Base-by-base conservation (phyloP, 2,113 vertebrate species). In the Malurus elegans region DNA sequence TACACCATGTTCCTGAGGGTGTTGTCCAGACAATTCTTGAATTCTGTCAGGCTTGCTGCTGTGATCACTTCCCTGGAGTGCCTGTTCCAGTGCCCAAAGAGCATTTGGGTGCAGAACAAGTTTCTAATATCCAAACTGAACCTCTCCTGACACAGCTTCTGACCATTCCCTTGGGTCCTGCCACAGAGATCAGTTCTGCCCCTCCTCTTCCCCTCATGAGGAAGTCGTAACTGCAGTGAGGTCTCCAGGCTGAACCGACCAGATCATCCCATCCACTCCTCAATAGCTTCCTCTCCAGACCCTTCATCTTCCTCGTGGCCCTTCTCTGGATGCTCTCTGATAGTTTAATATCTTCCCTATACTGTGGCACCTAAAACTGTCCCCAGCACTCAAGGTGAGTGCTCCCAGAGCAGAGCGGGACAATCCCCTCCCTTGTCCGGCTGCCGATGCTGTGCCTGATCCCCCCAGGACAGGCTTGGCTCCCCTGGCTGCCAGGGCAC, bases 371-470 rank as follows among this genome's bases (percentile, higher is more conserved):
- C n/a, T 14, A 1, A 26, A 88, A 2, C 1, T 40, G 25, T 31
- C 11, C 4, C 26, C 34, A 34, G 25, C 3, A 31, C 21, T 36
- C 0, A 0, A 42, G 34, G 31, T 44, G 50, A 44, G 34, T 0
- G 0, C 48, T n/a, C 38, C 38, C 38, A 71, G 57, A 64, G 76
- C 44, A 73, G 44, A 73, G 51, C 1, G 0, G 67, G 44, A 65
- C 50, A 88, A 36, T 79, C 42, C 34, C 34, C 34, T 57, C 25
- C 57, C 21, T 79, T 21, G 17, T 8, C 58, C 0, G 0, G 50
- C 67, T 72, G 75, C 3, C 0, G 0, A 10, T 36, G 58, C 20
- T 72, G 44, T 11, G 1, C 51, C 67, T 36, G 67, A 50, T 73
- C 4, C 4, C n/a, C 25, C 26, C 44, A 57, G 42, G 50, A 26